phyloP scores from a whole-genome alignment of 2,888 invertebrate species.

The Drosophila anomalata region DNA sequence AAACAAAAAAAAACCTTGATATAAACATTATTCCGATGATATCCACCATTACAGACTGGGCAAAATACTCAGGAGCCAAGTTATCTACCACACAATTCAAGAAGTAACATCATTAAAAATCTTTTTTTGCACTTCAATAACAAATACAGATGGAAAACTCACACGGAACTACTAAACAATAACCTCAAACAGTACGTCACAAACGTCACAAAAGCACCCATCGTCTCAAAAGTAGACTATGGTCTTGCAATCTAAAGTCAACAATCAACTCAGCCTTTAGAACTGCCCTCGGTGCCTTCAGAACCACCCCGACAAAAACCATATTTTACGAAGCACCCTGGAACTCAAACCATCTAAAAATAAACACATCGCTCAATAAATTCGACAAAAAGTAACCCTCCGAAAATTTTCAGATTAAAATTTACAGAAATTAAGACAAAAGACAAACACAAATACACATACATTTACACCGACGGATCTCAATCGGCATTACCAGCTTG shows the following conservation, averaged over 20 bases:
- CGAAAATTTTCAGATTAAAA: not conserved
- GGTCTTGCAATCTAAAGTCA: no score
- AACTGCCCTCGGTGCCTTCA: not conserved
- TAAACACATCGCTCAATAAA: not conserved
- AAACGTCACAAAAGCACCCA: no score
- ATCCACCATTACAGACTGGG: conserved; percentile 5
- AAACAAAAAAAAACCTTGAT: conserved; percentile 3
- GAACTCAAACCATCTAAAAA: not conserved
- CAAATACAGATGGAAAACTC: no score
- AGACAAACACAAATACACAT: not conserved
- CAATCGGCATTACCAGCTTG: not conserved
- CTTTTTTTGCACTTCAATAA: no score
- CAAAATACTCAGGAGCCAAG: not conserved
- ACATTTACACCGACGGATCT: not conserved
- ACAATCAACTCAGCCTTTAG: no score
- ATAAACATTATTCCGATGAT: conserved; percentile 1
- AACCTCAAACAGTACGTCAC: not conserved
- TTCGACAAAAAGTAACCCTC: not conserved
- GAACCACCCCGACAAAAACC: not conserved
- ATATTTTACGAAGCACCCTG: not conserved
- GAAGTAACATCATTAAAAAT: no score
- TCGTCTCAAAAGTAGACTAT: no score
- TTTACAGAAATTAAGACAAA: conserved; percentile 1
- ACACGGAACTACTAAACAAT: not conserved
- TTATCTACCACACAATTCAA: no score